phyloP scores from a whole-genome alignment of 2,888 invertebrate species.

The Drosophila bunnanda region DNA sequence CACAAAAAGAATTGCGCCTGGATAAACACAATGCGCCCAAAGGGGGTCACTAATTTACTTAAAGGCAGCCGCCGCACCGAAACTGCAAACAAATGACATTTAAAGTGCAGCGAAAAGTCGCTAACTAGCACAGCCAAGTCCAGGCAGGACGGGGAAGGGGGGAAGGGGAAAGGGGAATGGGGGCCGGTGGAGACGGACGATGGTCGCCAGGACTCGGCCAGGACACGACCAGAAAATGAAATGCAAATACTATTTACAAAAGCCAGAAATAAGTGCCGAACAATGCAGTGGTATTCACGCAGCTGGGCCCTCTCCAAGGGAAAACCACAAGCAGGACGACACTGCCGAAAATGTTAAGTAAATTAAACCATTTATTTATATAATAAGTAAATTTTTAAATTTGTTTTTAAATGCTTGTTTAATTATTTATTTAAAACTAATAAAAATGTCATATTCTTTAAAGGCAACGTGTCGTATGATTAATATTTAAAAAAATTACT shows the following conservation, averaged over 20 bases:
- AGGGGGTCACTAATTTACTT: conserved; percentile 71
- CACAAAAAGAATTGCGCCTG: conserved; percentile 69
- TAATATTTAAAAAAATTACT: too few relatives aligned
- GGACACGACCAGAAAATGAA: conserved; percentile 59
- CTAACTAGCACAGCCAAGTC: conserved; percentile 60
- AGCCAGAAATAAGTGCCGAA: conserved; percentile 61
- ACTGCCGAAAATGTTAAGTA: conserved; percentile 9
- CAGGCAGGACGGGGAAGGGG: neutral
- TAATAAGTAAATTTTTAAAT: too few relatives aligned
- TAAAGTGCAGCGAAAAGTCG: conserved; percentile 78
- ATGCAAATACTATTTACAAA: conserved; percentile 73
- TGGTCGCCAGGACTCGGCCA: conserved; percentile 40
- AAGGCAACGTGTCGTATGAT: too few relatives aligned
- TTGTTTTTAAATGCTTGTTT: too few relatives aligned
- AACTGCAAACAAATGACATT: conserved; percentile 72
- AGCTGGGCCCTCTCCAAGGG: conserved; percentile 14
- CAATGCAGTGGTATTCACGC: conserved; percentile 51
- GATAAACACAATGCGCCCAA: conserved; percentile 67
- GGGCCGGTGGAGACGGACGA: neutral
- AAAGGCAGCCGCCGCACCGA: conserved; percentile 64
- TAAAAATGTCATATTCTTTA: too few relatives aligned
- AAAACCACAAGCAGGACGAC: conserved; percentile 10
- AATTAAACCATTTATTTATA: neutral
- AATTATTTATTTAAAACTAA: too few relatives aligned
- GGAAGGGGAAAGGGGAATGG: neutral